Base-by-base conservation (phyloP, 2,888 invertebrate genomes). In the Endotricha flammealis region DNA sequence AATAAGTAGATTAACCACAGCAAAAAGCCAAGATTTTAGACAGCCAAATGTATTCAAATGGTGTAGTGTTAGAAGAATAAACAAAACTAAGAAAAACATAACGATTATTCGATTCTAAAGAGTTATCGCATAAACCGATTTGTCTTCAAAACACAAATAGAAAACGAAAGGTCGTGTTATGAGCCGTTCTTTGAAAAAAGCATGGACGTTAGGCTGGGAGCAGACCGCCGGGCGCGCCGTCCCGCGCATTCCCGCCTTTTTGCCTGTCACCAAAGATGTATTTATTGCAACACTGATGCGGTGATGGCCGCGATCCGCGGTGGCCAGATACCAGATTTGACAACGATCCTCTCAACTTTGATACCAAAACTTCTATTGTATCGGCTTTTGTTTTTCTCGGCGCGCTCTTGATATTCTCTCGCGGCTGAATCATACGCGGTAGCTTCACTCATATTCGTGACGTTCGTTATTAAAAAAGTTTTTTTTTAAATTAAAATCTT, bases 271-370 rank as follows among this genome's bases (percentile, higher is more conserved):
- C 58, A 55, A 50, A 59, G 66, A 74, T 69, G 72, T 82, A 80
- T 83, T 81, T 81, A 81, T 77, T 75, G 78, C 74, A 68, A 72
- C 71, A 70, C 73, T 72, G 70, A 68, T 67, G 66, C 56, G 50
- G 49, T 46, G 59, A 57, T 29, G 35, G 42, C 27, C 33, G 32
- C 50, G 58, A 62, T 62, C 54, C 48, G 46, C 49, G 52, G 54
- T 59, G 53, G 47, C 42, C 50, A 64, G 72, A 75, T 78, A 65
- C 70, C 72, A 76, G 71, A 73, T 76, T 73, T 69, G 74, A 77
- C 77, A 77, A 75, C 62, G 69, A 79, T 75, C 60, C 71, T 67
- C 70, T 59, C 64, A 55, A 63, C 65, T 58, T 55, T 55, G 69
- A 74, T 77, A 75, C 64, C 62, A 60, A 57, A 57, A 48, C 57